Percentiles rank a stretch among this genome's conserved stretches.
phyloP scores from a whole-genome alignment of 2,888 invertebrate genomes.

The Sinotaia quadrata region DNA sequence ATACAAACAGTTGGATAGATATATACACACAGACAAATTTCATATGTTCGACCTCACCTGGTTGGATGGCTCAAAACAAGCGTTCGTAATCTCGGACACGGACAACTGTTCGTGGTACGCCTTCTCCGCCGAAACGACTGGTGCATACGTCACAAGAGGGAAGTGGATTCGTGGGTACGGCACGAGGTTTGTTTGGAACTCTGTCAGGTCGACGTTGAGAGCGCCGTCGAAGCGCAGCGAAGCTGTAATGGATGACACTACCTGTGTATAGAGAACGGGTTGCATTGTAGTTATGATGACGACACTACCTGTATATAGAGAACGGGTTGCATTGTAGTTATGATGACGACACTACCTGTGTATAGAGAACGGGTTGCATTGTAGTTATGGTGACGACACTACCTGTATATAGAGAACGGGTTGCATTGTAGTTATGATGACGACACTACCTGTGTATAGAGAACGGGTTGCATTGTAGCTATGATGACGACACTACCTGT shows the following conservation, averaged over 20 bases:
- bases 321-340: too few relatives aligned
- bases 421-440: too few relatives aligned
- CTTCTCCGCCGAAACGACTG: conserved; percentile 79
- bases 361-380: too few relatives aligned
- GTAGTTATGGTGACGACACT: too few relatives aligned
- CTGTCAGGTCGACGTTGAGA: conserved; percentile 64
- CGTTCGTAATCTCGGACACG: conserved; percentile 31
- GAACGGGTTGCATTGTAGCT: too few relatives aligned
- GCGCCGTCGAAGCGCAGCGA: conserved; percentile 34
- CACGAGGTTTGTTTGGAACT: conserved; percentile 74
- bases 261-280: background rate
- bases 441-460: too few relatives aligned
- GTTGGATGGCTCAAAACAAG: conserved; percentile 34
- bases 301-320: too few relatives aligned
- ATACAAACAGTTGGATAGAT: too few relatives aligned
- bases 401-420: too few relatives aligned
- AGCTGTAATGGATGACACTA: conserved; percentile 34
- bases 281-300: background rate
- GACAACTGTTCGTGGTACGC: conserved; percentile 38
- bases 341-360: background rate
- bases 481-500: too few relatives aligned
- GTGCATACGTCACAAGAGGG: conserved; percentile 87
- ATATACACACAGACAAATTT: too few relatives aligned
- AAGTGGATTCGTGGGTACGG: conserved; percentile 81
- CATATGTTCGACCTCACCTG: too few relatives aligned